phyloP scores from a whole-genome alignment of 2,888 invertebrate species.

The Andrena minutula region DNA sequence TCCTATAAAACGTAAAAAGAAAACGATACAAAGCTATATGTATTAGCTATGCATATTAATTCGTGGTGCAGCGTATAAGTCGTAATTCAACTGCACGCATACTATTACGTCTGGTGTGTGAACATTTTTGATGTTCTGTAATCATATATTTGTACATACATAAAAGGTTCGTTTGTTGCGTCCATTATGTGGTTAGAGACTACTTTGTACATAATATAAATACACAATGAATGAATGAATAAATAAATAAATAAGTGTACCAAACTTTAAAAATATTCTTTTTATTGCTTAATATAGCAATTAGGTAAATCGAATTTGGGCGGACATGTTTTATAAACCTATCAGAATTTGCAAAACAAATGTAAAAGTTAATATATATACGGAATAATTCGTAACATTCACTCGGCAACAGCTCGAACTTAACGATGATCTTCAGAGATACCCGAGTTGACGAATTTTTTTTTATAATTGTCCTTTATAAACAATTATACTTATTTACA shows the following conservation, averaged over 20 bases:
- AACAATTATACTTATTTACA: no score
- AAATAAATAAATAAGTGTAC: conserved; percentile 80
- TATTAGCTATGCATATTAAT: conserved; percentile 52
- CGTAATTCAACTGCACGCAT: conserved; percentile 49
- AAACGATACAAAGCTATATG: conserved; percentile 39
- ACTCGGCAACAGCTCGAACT: no score
- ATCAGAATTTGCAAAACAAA: not conserved
- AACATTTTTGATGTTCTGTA: conserved; percentile 80
- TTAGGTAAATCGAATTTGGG: not conserved
- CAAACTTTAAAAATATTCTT: conserved; percentile 11
- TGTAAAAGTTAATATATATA: not conserved
- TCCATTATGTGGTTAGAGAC: conserved; percentile 77
- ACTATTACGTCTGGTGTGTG: conserved; percentile 70
- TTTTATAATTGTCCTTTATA: no score
- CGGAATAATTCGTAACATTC: no score
- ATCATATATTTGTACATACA: conserved; percentile 81
- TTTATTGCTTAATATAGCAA: not conserved
- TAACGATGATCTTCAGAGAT: no score
- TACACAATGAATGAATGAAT: conserved; percentile 71
- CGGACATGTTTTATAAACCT: not conserved
- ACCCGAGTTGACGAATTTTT: no score
- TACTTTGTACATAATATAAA: conserved; percentile 83
- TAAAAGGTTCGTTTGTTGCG: conserved; percentile 76
- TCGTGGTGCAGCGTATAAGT: conserved; percentile 48
- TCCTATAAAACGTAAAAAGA: conserved; percentile 37